Base-by-base conservation (phyloP, 2,888 invertebrate species). In the Scaeva pyrastri region DNA sequence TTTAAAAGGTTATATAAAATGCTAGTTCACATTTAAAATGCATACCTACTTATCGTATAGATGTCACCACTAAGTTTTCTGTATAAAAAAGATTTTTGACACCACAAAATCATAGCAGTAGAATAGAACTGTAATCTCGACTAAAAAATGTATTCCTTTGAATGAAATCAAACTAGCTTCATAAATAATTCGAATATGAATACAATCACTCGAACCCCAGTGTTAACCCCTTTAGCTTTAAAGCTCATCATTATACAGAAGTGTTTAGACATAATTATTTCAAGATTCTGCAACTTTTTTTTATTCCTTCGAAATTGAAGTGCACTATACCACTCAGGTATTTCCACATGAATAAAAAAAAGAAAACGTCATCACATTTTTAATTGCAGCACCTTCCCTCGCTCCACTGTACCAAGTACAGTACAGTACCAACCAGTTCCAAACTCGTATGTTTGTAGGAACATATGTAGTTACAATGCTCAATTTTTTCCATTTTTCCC, bases 381-480 rank as follows among this genome's bases (percentile, higher is more conserved):
- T 62, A 62, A 62, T 62, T 62, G 62, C 62, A 62, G 23, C 43
- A n/a, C n/a, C n/a, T n/a, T 62, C 26, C 58, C n/a, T 43, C 41
- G 45, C 62, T 71, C 19, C 41, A 56, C 8, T 74, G 64, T 76
- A 50, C 16, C 6, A n/a, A n/a, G n/a, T n/a, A n/a, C n/a, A n/a
- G n/a, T 41, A 31, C 31, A 31, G 8, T n/a, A 31, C 31, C 31
- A 31, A 31, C 31, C 64, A 39, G 43, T 26, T 68, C 41, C 26
- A 41, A 48, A 64, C n/a, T 26, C 45, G 14, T n/a, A n/a, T n/a
- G n/a, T n/a, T n/a, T n/a, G n/a, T n/a, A n/a, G n/a, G n/a, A n/a
- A 60, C 58, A 72, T 79, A 52, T 26, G 26, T 26, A 26, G 26
- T 26, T 7, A n/a, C n/a, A n/a, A n/a, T n/a, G 31, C 31, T 31